Conservation (phyloP, 37 sponge, comb jelly and placozoan species). For the Eunapius fragilis region DNA sequence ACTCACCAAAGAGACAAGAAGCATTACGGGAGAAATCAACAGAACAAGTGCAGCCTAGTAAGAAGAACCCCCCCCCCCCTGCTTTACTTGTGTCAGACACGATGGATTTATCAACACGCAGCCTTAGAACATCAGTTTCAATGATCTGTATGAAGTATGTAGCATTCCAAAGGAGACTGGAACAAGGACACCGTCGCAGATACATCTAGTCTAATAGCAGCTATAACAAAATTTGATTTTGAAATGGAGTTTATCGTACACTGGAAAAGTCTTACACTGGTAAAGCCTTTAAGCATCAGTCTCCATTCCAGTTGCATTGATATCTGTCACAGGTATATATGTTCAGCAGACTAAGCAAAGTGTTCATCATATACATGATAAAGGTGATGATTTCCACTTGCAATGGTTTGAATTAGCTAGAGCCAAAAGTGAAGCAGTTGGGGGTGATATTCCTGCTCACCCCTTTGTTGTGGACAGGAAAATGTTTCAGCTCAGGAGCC, state of each 20-base stretch:
- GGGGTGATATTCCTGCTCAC: slow-evolving; percentile 28
- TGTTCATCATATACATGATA: slow-evolving; percentile 26
- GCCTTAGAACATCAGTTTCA: slow-evolving; percentile 43
- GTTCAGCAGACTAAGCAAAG: slow-evolving; percentile 18
- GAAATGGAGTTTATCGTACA: slow-evolving; percentile 26
- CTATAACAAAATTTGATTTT: slow-evolving; percentile 37
- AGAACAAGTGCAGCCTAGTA: slow-evolving; percentile 29
- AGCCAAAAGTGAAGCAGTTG: slow-evolving; percentile 5
- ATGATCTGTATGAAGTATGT: slow-evolving; percentile 3
- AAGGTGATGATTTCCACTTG: slow-evolving; percentile 21
- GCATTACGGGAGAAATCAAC: slow-evolving; percentile 30
- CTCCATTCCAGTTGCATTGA: slow-evolving; percentile 46
- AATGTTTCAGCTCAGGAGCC: slow-evolving; percentile 22
- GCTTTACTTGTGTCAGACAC: slow-evolving; percentile 60
- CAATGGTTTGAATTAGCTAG: slow-evolving; percentile 35
- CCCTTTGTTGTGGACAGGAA: slow-evolving; percentile 32
- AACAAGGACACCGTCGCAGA: slow-evolving; percentile 34
- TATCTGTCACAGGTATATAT: slow-evolving; percentile 27
- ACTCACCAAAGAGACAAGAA: slow-evolving; percentile 25
- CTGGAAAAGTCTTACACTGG: slow-evolving; percentile 19
- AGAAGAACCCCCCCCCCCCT: slow-evolving; percentile 9
- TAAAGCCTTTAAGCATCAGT: slow-evolving; percentile 34
- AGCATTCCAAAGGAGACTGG: slow-evolving; percentile 17
- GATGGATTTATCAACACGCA: slow-evolving; percentile 59
- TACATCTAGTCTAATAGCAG: slow-evolving; percentile 12